Evolutionary conservation across 2,888 invertebrate species (phyloP).

Genomic region (Electrophaes corylata): DNA sequence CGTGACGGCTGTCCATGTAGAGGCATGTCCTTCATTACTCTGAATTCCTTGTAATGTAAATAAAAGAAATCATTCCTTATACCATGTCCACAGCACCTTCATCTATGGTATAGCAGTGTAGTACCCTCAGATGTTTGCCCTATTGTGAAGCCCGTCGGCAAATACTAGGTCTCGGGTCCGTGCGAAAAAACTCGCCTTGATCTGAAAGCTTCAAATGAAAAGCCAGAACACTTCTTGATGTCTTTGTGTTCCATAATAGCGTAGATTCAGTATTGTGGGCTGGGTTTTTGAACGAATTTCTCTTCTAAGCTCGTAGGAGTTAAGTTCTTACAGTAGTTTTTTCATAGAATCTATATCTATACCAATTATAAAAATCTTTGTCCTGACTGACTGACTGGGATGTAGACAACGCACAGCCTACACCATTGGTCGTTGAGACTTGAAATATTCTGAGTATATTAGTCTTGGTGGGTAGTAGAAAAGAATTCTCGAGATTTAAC

Average conservation of each 20-base stretch:
- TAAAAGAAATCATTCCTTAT: not conserved
- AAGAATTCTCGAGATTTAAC: too few relatives aligned
- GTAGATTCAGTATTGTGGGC: not conserved
- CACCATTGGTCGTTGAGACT: too few relatives aligned
- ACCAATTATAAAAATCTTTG: too few relatives aligned
- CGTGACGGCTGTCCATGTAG: too few relatives aligned
- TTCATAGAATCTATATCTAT: too few relatives aligned
- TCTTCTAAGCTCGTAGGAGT: not conserved
- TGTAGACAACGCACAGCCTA: too few relatives aligned
- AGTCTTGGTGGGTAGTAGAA: too few relatives aligned
- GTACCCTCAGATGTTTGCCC: conserved; percentile 52
- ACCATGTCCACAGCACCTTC: conserved; percentile 44
- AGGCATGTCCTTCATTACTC: too few relatives aligned
- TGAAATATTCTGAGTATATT: too few relatives aligned
- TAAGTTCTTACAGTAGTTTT: too few relatives aligned
- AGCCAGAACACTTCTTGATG: conserved; percentile 22
- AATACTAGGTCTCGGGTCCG: conserved; percentile 52
- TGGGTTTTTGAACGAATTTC: not conserved
- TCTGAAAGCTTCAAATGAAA: conserved; percentile 29
- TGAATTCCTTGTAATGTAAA: too few relatives aligned
- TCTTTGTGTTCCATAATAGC: conserved; percentile 24
- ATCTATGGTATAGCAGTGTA: conserved; percentile 34
- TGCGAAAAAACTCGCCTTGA: conserved; percentile 42
- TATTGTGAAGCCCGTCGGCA: conserved; percentile 55
- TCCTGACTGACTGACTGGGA: too few relatives aligned